Evolutionary conservation across 2,797 vertebrate genomes (phyloP).

Genomic region (Anas bahamensis): DNA sequence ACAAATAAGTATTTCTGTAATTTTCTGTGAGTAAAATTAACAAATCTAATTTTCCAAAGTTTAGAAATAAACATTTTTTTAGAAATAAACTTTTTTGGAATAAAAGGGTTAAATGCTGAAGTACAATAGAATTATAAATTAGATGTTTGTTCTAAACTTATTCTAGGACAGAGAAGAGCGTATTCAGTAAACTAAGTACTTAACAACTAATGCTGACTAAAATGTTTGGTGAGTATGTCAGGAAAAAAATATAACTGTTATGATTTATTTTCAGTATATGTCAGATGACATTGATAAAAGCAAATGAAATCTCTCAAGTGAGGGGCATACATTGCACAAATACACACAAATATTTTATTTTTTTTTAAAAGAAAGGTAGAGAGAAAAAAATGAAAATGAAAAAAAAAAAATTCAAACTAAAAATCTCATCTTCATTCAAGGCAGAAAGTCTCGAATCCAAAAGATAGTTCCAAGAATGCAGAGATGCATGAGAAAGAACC

Average conservation of each 20-base stretch:
- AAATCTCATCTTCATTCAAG: constrained; percentile 7
- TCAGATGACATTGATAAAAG: background rate
- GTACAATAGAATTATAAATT: constrained; percentile 7
- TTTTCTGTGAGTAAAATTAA: background rate
- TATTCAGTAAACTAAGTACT: constrained; percentile 1
- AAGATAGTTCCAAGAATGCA: constrained; percentile 30
- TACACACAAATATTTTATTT: background rate
- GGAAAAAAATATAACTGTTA: background rate
- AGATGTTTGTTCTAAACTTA: constrained; percentile 17
- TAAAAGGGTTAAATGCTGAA: background rate
- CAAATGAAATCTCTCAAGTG: constrained; percentile 5
- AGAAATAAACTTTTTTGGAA: background rate
- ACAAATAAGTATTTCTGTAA: background rate
- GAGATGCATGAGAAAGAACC: background rate
- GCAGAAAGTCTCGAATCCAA: constrained; percentile 20
- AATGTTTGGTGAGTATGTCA: background rate
- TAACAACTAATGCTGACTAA: constrained; percentile 23
- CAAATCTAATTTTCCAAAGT: background rate
- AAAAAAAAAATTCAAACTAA: background rate
- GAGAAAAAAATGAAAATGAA: too few species aligned
- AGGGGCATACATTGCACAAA: background rate
- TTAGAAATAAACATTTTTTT: background rate
- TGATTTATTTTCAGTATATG: background rate
- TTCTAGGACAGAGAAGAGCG: background rate
- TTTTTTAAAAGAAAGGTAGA: too few species aligned